Base-by-base conservation (phyloP, 2,888 invertebrate genomes). In the Meghimatium bilineatum region DNA sequence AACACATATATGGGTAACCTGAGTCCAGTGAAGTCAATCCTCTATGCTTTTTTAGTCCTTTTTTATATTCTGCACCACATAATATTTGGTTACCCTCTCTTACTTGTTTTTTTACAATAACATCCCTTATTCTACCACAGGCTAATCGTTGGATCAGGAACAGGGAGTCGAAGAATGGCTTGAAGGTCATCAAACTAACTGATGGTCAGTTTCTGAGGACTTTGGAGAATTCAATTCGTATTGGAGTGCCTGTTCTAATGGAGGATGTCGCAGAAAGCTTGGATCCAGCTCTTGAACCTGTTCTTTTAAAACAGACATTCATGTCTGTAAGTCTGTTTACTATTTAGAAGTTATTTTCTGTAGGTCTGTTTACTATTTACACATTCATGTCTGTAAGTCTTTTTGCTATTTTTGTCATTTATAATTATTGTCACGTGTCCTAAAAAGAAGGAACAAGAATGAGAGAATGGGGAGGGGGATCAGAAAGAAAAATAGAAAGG, bases 221-320 rank as follows among this genome's bases (percentile, higher is more conserved):
- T 0, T 88, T 94, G 78, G 94, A 94, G 89, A 93, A 93, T 88
- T 93, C 93, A 89, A 94, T 94, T 82, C 92, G 94, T 77, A 92
- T 93, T 82, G 94, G 94, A 36, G 93, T 93, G 92, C 94, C 94
- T 0, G 93, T 94, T 5, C 87, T 94, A n/a, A 87, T 93, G 87
- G 94, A 94, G 85, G 93, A 94, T 83, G 83, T 94, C 5, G 93
- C 91, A 17, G 94, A 94, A 87, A 88, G 87, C 14, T 87, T 94
- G 32, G 94, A 94, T 85, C 93, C 94, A 1, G 91, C 93, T n/a
- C 88, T 94, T 76, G 94, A 94, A 84, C 94, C 94, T 0, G 89
- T 94, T 32, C 89, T 94, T 26, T 88, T 96, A 67, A 96, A 97
- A 89, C 96, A 97, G 93, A 97, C 96, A 0, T 97, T 96, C 90